Percentiles rank a stretch among this genome's conserved stretches.
Conservation (phyloP, 2,113 vertebrate species). For the Sula dactylatra region DNA sequence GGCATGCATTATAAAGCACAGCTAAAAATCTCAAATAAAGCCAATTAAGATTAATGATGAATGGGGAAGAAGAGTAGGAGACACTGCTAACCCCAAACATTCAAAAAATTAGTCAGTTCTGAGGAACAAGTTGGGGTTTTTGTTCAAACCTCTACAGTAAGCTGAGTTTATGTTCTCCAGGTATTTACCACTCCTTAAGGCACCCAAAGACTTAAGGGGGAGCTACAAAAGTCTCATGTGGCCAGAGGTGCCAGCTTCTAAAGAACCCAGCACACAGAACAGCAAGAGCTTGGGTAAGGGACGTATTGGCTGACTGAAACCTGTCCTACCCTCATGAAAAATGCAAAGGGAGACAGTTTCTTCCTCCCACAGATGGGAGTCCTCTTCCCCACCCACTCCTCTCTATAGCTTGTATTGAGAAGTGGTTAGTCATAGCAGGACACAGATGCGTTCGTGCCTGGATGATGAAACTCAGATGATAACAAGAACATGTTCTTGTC, state of each 20-base stretch:
- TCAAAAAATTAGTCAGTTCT: not conserved
- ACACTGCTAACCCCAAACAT: not conserved
- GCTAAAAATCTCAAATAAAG: not conserved
- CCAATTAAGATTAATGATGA: not conserved
- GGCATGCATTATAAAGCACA: not conserved
- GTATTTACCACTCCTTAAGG: not conserved
- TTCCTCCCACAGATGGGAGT: not conserved
- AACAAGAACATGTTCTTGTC: conserved; percentile 2
- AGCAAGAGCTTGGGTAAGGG: not conserved
- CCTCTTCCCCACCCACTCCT: not conserved
- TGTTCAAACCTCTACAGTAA: not conserved
- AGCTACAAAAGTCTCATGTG: not conserved
- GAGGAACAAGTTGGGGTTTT: not conserved
- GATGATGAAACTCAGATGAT: not conserved
- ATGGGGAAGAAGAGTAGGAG: not conserved
- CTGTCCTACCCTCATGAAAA: not conserved
- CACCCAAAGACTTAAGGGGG: not conserved
- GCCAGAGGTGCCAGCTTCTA: not conserved
- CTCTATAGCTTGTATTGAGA: not conserved
- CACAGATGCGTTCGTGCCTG: not conserved
- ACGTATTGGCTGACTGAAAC: not conserved
- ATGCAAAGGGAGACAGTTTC: not conserved
- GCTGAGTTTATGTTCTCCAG: not conserved
- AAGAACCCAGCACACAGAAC: not conserved
- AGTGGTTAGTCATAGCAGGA: conserved; percentile 16